A percentile compares a stretch with the other conserved stretches of the same genome.
phyloP scores from a whole-genome alignment of 2,113 vertebrate species.

The Bos javanicus region DNA sequence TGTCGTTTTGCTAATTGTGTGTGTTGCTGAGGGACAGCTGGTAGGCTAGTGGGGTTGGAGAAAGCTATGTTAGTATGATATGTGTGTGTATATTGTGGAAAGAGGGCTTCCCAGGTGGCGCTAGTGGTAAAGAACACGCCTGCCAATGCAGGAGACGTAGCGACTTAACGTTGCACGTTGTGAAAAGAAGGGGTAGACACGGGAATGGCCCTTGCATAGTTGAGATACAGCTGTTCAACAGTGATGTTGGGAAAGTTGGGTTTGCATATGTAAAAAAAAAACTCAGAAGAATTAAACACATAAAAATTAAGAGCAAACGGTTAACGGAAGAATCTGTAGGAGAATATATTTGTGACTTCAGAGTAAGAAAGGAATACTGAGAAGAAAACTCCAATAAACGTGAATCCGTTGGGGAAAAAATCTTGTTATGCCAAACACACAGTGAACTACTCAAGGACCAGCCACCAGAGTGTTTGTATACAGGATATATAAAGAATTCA shows the following conservation, averaged over 20 bases:
- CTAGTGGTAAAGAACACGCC: background rate
- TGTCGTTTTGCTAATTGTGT: background rate
- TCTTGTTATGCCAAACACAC: background rate
- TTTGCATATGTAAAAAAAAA: background rate
- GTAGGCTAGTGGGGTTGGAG: background rate
- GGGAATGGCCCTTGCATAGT: background rate
- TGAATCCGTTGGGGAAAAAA: background rate
- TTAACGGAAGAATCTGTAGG: background rate
- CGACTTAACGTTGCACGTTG: background rate
- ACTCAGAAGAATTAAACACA: background rate
- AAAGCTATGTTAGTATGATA: background rate
- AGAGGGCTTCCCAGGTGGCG: background rate
- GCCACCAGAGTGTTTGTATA: background rate
- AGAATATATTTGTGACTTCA: background rate
- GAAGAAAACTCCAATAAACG: background rate
- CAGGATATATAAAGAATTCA: background rate
- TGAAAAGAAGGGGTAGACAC: background rate
- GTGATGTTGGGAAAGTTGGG: background rate
- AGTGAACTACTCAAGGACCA: background rate
- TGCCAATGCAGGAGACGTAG: background rate
- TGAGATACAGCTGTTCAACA: background rate
- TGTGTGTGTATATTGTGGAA: background rate
- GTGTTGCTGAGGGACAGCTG: background rate
- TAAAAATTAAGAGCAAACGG: background rate
- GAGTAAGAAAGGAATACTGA: background rate